Conservation (phyloP, 1,140 invertebrate species). For the Matsumurasca onukii region DNA sequence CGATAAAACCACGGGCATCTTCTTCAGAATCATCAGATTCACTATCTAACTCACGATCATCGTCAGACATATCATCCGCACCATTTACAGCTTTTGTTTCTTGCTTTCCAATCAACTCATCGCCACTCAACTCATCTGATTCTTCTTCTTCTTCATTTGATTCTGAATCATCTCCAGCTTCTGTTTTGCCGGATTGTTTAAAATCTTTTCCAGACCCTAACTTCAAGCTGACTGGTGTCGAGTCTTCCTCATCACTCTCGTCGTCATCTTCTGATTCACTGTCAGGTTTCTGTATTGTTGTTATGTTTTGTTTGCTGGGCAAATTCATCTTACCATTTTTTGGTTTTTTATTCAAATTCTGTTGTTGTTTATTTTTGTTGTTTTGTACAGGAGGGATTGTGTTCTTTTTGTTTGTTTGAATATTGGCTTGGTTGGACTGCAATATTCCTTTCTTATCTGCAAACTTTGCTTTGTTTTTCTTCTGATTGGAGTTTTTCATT, state of each 20-base stretch:
- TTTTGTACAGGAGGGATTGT: no score
- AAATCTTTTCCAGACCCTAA: no score
- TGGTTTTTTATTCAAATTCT: no score
- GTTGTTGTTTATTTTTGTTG: no score
- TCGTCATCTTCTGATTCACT: background rate
- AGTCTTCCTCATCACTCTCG: background rate
- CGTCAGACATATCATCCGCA: background rate
- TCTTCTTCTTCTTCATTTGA: background rate
- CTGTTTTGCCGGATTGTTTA: background rate
- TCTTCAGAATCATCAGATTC: background rate
- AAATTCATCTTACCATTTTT: no score
- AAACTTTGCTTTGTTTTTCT: no score
- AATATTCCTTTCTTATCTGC: no score
- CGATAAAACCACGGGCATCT: background rate
- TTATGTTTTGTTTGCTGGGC: no score
- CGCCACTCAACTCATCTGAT: background rate
- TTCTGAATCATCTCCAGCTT: background rate
- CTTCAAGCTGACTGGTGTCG: background rate
- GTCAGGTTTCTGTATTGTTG: no score
- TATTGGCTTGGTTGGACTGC: no score
- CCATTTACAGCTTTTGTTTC: background rate
- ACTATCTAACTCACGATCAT: background rate
- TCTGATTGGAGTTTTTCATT: no score
- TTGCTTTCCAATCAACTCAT: background rate
- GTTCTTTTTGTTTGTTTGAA: no score